These are phyloP conservation scores for Carassius carassius DNA, from an alignment of 2,113 vertebrate genomes.

Conservation along the genomic window DNA sequence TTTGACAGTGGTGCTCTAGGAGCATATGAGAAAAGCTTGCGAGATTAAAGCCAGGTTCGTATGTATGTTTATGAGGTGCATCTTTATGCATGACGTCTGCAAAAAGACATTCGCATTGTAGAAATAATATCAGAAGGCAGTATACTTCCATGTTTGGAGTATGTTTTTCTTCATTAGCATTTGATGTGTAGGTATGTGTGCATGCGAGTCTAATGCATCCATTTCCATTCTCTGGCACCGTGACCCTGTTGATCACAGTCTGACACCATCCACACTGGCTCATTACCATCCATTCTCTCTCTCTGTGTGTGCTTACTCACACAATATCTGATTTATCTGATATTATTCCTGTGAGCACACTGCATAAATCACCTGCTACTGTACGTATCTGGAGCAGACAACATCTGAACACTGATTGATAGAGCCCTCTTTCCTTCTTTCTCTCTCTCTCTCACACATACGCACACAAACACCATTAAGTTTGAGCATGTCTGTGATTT, in stretches of 20 bases:
- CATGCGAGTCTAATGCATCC: slow-evolving; percentile 20
- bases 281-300: slow-evolving; percentile 28
- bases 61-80: not conserved
- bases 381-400: slow-evolving; percentile 41
- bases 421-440: not conserved
- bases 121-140: not conserved
- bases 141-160: not conserved
- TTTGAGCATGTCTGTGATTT: slow-evolving; percentile 4
- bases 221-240: slow-evolving; percentile 8
- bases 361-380: slow-evolving; percentile 42
- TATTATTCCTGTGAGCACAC: slow-evolving; percentile 33
- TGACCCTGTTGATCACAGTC: not conserved
- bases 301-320: slow-evolving; percentile 54
- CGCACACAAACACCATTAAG: not conserved
- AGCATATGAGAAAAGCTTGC: not conserved
- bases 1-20: not conserved
- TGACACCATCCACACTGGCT: slow-evolving; percentile 9
- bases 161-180: slow-evolving; percentile 23
- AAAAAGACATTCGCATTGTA: not conserved
- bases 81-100: not conserved
- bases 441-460: not conserved
- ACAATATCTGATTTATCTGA: slow-evolving; percentile 32
- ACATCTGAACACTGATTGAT: not conserved
- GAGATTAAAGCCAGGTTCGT: too few relatives aligned
- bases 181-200: not conserved